Evolutionary conservation across 2,113 vertebrate species (phyloP), one percentile per base, ranked within the genome.

Genomic region (Camelus bactrianus): DNA sequence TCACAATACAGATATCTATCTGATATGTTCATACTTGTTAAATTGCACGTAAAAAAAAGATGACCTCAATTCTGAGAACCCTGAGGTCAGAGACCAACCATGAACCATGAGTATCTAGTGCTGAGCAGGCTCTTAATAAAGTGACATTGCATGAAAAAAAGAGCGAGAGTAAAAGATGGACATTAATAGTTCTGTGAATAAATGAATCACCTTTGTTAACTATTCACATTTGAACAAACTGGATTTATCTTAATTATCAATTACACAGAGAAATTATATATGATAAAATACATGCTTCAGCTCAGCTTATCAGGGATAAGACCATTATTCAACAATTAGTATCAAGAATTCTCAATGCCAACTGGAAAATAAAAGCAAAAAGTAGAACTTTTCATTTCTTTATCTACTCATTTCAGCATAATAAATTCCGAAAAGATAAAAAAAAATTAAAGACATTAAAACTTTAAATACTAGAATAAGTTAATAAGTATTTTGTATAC

Each of bases 401-500:
- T 32, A 22, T 84, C 35, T 76, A 90, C 3, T 82, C 35, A 69
- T 81, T 89, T 80, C 26, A 92, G 35, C 19, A 50, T 85, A 65
- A 81, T 35, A 75, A 72, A 84, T 92, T 85, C 8, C 17, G 85
- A 17, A 84, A 52, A 92, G 12, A 92, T 14, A 5, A 85, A 75
- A 92, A 81, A 81, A 28, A 28, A 64, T 28, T 79, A 48, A 0
- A 35, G 8, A 75, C 67, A 92, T 69, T 92, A 73, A 89, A 72
- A 54, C 8, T 35, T 80, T 32, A 75, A 95, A 67, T 91, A 50
- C 6, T 46, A 83, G 20, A 72, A 52, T 64, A 60, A 60, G 7
- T 77, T 79, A 93, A 32, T 28, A 91, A 95, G 76, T 65, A 88
- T 65, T 89, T 50, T 91, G 5, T 52, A 67, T 91, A 82, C 20